Evolutionary conservation across 2,113 vertebrate species (phyloP), one percentile per base, ranked within the genome.

Genomic region (Tauraco erythrolophus): DNA sequence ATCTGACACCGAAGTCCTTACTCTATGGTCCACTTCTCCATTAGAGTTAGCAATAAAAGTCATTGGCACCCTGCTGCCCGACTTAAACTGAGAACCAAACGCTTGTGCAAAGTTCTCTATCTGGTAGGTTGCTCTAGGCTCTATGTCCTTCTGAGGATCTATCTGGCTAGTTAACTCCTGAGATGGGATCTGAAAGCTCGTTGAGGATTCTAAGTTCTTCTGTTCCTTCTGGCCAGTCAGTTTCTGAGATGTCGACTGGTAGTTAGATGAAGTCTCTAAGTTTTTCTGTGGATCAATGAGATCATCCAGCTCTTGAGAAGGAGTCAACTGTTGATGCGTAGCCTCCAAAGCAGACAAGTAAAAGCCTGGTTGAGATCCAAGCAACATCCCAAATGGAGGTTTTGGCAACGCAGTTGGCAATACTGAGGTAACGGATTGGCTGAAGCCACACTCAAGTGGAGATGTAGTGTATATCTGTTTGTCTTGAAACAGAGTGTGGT

Each of bases 51-150:
- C 94, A 96, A 99, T 98, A 94, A 99, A 99, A 97, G 99, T 98
- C 98, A 99, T 99, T 97, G 99, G 99, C 98, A 99, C 99, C 98
- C 99, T 98, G 97, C 99, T 98, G 96, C 99, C 99, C 96, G 99
- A 99, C 98, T 99, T 99, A 98, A 99, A 99, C 98, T 99, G 99
- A 98, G 99, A 99, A 97, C 99, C 99, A 71, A 99, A 99, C 75
- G 99, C 99, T 98, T 99, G 99, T 98, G 99, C 99, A 92, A 99
- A 99, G 99, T 99, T 99, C 98, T 99, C 99, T 23, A 99, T 99
- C 99, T 99, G 99, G 98, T 99, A 99, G 4, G 99, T 99, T 96
- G 99, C 98, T 98, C 99, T 98, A 96, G 98, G 98, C 97, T 99
- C 98, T 95, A 98, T 92, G 94, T 99, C 99, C 97, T 99, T 99